These are phyloP conservation scores for Heterotis niloticus DNA, from an alignment of 2,113 vertebrate genomes.

Conservation along the genomic window DNA sequence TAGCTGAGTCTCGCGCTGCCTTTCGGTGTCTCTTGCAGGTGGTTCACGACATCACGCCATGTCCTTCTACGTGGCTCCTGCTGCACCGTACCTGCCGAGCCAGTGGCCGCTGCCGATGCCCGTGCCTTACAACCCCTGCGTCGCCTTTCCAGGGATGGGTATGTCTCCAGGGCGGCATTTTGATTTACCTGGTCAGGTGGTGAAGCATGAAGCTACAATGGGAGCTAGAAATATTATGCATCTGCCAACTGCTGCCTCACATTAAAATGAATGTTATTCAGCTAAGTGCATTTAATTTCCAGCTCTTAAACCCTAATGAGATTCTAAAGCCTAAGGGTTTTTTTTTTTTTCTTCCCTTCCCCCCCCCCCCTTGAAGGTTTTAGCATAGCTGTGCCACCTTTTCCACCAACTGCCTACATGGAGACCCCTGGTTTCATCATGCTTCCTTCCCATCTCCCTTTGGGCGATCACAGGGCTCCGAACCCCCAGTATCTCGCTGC, in stretches of 20 bases:
- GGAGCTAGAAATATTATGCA: too few species aligned
- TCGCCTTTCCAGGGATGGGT: slow-evolving; percentile 50
- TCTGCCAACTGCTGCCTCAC: too few species aligned
- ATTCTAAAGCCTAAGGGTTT: too few species aligned
- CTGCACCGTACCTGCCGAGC: slow-evolving; percentile 38
- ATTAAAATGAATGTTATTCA: too few species aligned
- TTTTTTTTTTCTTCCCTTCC: background rate
- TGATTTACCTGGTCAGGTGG: too few species aligned
- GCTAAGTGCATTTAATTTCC: too few species aligned
- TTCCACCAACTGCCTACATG: slow-evolving; percentile 45
- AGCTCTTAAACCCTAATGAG: too few species aligned
- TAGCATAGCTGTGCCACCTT: slow-evolving; percentile 48
- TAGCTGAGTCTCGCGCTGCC: too few species aligned
- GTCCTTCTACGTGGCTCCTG: slow-evolving; percentile 39
- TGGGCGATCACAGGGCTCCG: slow-evolving; percentile 48
- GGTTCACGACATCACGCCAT: background rate
- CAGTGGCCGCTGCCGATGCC: slow-evolving; percentile 49
- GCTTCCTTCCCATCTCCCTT: slow-evolving; percentile 46
- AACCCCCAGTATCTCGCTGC: slow-evolving; percentile 33
- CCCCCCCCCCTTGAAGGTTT: too few species aligned
- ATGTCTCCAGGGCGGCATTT: slow-evolving; percentile 9
- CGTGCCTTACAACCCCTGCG: slow-evolving; percentile 44
- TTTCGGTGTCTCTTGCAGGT: too few species aligned
- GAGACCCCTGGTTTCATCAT: slow-evolving; percentile 51
- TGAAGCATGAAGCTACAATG: too few species aligned